Percentiles rank a stretch among this genome's conserved stretches.
These are phyloP conservation scores for Clivina fossor DNA, from an alignment of 2,888 invertebrate species.

Conservation along the genomic window DNA sequence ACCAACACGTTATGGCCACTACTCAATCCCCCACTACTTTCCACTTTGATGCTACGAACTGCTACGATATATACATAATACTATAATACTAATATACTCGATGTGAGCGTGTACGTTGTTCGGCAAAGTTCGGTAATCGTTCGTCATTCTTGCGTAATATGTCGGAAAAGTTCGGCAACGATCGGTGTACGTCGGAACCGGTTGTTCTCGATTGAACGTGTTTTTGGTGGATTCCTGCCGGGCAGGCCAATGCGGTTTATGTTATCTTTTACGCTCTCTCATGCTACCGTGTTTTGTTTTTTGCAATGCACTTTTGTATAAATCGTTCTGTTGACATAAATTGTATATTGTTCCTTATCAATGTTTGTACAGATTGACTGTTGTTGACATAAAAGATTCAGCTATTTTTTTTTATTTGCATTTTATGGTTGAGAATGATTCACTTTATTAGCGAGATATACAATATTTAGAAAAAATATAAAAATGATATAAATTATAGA, in stretches of 20 bases:
- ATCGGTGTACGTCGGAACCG: not conserved
- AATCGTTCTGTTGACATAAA: constrained; percentile 16
- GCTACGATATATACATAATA: no score
- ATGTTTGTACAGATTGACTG: no score
- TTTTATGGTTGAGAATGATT: no score
- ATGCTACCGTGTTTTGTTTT: constrained; percentile 16
- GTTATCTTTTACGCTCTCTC: constrained; percentile 19
- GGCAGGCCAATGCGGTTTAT: constrained; percentile 16
- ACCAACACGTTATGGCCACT: no score
- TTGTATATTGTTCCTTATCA: constrained; percentile 6
- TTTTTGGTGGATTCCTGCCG: constrained; percentile 12
- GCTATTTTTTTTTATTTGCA: no score
- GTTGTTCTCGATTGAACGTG: constrained; percentile 11
- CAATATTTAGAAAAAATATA: no score
- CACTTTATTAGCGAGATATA: no score
- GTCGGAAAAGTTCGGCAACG: not conserved
- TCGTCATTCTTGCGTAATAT: no score
- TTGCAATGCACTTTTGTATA: constrained; percentile 14
- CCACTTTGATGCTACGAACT: no score
- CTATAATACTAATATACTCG: constrained; percentile 22
- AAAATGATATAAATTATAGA: no score
- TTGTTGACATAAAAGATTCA: no score
- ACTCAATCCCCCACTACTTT: no score
- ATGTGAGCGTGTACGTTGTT: constrained; percentile 12
- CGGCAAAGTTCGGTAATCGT: constrained; percentile 12